Base-by-base conservation (phyloP, 2,113 vertebrate genomes). In the Rhabdornis inornatus region DNA sequence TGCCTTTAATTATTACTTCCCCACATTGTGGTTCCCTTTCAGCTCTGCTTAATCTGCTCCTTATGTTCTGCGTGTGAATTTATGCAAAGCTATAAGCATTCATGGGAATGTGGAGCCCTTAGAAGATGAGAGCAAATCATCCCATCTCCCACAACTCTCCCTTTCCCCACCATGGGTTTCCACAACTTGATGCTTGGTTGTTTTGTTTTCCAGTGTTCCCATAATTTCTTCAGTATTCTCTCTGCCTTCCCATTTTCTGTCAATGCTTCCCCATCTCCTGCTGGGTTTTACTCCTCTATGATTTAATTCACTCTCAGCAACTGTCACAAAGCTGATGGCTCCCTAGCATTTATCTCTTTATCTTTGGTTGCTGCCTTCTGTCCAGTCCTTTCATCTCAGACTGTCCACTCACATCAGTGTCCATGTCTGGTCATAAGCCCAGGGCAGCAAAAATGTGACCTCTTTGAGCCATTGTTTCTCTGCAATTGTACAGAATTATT, bases 51-150 rank as follows among this genome's bases (percentile, higher is more conserved):
- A 96, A 96, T 96, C 61, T 86, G 56, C 72, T 96, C 94, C 95
- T 95, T 88, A 95, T 97, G 96, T 75, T 81, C 93, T 59, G 93
- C 30, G 18, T 95, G 94, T 95, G 94, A 96, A 95, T 91, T 84
- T 94, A 85, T 84, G 81, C 69, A 87, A 92, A 95, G 88, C 75
- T 93, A 53, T 87, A 68, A 95, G 76, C 52, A 28, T 90, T 84
- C 95, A 91, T 96, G 94, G 89, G 95, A 94, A 95, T 87, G 60
- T 20, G 9, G 68, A 94, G n/a, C 80, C 72, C 23, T 86, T 87
- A 87, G 85, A 94, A 94, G 90, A 96, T 86, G 85, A 83, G 83
- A 93, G 76, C 37, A 71, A 86, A 72, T 92, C 90, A 92, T 88
- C 60, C 79, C 68, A 30, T 86, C 69, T 93, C 88, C 92, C 94